phyloP scores from a whole-genome alignment of 1,140 invertebrate species.

The Sycobia sp. region DNA sequence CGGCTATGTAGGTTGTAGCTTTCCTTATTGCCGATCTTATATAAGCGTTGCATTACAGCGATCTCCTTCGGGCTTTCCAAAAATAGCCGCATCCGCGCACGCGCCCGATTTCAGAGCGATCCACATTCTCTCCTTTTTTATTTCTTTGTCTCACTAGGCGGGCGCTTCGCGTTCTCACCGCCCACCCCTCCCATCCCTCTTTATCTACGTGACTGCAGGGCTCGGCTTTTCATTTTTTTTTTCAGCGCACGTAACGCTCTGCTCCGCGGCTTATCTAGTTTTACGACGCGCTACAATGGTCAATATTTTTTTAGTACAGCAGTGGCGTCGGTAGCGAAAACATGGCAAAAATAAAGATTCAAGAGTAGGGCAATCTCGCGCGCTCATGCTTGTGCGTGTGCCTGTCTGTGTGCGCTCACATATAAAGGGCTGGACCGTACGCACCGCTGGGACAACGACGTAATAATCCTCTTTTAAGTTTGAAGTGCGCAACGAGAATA shows the following conservation, averaged over 20 bases:
- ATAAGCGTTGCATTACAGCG: too few species aligned
- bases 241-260: not conserved
- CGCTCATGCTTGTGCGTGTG: too few species aligned
- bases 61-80: too few species aligned
- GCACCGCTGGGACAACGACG: too few species aligned
- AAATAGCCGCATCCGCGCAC: too few species aligned
- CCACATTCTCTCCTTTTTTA: too few species aligned
- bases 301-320: slow-evolving; percentile 21
- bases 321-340: not conserved
- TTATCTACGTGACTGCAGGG: slow-evolving; percentile 12
- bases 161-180: not conserved
- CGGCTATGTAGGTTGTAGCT: too few species aligned
- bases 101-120: not conserved
- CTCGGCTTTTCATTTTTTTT: slow-evolving; percentile 21
- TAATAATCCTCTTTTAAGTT: slow-evolving; percentile 20
- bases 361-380: not conserved
- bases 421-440: too few species aligned
- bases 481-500: not conserved
- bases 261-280: slow-evolving; percentile 8
- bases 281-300: slow-evolving; percentile 12
- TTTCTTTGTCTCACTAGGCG: not conserved
- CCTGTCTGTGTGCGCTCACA: too few species aligned
- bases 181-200: not conserved
- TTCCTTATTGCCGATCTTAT: too few species aligned
- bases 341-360: slow-evolving; percentile 11